Percentiles rank a stretch among this genome's conserved stretches.
Evolutionary conservation across 2,113 vertebrate species (phyloP).

Genomic region (Forbesichthys agassizii): DNA sequence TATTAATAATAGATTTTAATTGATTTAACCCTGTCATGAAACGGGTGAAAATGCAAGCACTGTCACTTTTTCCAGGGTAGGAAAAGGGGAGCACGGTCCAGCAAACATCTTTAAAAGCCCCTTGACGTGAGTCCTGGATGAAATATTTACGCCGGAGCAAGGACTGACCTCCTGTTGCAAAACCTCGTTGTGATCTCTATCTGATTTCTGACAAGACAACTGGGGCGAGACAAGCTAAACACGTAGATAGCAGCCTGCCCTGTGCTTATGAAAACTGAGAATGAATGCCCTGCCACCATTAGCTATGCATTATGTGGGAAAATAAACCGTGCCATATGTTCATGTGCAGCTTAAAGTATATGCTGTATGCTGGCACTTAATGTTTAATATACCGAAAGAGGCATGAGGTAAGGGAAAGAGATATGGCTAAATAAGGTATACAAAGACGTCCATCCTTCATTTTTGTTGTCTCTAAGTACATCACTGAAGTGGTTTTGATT

Average conservation of each 20-base stretch:
- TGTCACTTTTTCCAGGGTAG: conserved; percentile 86
- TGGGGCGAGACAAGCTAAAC: conserved; percentile 83
- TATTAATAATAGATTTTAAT: conserved; percentile 97
- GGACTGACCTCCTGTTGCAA: conserved; percentile 88
- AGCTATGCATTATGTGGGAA: too few relatives aligned
- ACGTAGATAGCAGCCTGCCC: neutral
- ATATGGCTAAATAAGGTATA: neutral
- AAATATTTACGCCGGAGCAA: conserved; percentile 91
- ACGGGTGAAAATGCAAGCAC: conserved; percentile 87
- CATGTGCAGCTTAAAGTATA: neutral
- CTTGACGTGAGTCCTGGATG: conserved; percentile 87
- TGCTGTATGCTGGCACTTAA: neutral
- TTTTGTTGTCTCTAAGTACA: conserved; percentile 5
- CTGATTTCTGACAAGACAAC: conserved; percentile 94
- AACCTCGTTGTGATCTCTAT: conserved; percentile 87
- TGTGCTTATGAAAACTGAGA: too few relatives aligned
- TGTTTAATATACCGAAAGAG: too few relatives aligned
- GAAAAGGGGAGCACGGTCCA: conserved; percentile 82
- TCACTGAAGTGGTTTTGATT: conserved; percentile 18
- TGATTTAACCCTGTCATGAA: conserved; percentile 95
- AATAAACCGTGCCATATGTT: neutral
- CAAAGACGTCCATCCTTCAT: too few relatives aligned
- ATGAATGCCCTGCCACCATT: too few relatives aligned
- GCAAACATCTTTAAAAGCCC: conserved; percentile 91
- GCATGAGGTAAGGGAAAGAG: too few relatives aligned